Base-by-base conservation (phyloP, 2,888 invertebrate species). In the Biston betularia region DNA sequence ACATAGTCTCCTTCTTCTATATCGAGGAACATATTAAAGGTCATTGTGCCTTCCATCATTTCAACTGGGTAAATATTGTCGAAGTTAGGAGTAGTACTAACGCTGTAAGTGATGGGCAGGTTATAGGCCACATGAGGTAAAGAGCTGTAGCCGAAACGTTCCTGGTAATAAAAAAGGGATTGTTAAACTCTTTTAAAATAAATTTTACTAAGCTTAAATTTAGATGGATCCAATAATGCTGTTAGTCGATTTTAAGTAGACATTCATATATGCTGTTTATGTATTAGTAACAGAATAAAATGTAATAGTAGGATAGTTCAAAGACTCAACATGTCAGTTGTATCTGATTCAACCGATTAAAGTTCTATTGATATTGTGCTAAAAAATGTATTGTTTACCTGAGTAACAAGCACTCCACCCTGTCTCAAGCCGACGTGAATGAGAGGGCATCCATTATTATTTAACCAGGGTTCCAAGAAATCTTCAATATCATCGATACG, bases 71-170 rank as follows among this genome's bases (percentile, higher is more conserved):
- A 71, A n/a, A 92, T 80, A 1, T 84, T 76, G 6, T 83, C 77
- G 59, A 93, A 95, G 69, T 94, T 74, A 0, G 78, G 83, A 7
- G 87, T 82, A 0, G 72, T 70, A 35, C 89, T 89, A 0, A 90
- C 90, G 0, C 94, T 89, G 76, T 87, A 95, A 0, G 94, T 94
- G 38, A 95, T 81, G 0, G 95, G 95, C n/a, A 75, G 35, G 12
- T 50, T 55, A 35, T 42, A 71, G 0, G 15, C 40, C 6, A 65
- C 42, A 35, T 65, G 49, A 0, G 50, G 42, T 12, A 49, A 57
- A 3, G 70, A 44, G 12, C 81, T 68, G 54, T 80, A 88, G 4
- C 82, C 72, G 52, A 89, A 89, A 5, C 84, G 82, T 74, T 85
- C 83, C 90, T 90, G 72, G 40, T 42, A 35, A 14, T n/a, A 1